Percentiles rank a stretch among this genome's conserved stretches.
These are phyloP conservation scores for Lipotes vexillifer DNA, from an alignment of 2,113 vertebrate genomes.

Conservation along the genomic window DNA sequence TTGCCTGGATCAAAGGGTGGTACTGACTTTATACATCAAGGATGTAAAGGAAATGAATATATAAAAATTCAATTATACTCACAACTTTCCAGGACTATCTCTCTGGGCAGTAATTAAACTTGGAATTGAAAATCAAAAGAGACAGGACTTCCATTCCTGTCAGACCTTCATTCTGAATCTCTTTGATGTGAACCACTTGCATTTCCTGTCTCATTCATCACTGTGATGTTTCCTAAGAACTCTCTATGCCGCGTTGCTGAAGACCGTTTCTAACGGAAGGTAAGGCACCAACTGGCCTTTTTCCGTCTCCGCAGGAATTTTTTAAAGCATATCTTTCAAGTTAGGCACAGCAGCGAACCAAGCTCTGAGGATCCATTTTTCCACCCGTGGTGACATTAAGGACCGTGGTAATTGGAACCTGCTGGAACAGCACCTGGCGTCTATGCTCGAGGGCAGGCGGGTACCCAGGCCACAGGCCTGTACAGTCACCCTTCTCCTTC, in stretches of 20 bases:
- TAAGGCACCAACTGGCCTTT: background rate
- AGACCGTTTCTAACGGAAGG: background rate
- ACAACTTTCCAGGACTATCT: background rate
- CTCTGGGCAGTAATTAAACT: background rate
- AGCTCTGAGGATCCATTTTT: background rate
- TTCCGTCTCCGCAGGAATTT: background rate
- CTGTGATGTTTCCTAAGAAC: background rate
- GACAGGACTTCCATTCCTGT: background rate
- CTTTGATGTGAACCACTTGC: background rate
- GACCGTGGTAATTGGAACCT: background rate
- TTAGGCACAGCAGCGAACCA: background rate
- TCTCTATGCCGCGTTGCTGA: background rate
- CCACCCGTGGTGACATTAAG: background rate
- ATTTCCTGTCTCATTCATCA: background rate
- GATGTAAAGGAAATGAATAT: background rate
- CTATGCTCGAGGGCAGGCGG: background rate
- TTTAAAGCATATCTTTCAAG: background rate
- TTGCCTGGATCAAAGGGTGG: background rate
- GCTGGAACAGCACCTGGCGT: background rate
- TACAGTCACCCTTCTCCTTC: background rate
- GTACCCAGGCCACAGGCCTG: fast-evolving
- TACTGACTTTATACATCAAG: background rate
- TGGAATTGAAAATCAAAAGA: background rate
- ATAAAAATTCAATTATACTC: background rate
- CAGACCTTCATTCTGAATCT: background rate